phyloP scores from a whole-genome alignment of 2,888 invertebrate species.

The Eupithecia pulchellata region DNA sequence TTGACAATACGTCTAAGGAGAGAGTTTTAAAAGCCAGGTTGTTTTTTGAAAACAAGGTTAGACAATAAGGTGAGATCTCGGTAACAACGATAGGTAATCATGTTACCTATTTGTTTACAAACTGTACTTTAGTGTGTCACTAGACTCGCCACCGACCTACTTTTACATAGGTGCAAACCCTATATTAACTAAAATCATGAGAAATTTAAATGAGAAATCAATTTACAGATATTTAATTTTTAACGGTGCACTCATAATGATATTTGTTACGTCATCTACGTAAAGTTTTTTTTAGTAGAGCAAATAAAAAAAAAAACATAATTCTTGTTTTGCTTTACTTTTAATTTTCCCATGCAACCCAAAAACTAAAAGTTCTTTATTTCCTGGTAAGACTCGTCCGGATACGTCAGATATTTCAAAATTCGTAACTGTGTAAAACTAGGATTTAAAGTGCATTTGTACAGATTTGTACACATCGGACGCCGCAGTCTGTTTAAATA shows the following conservation, averaged over 20 bases:
- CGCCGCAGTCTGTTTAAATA: background rate
- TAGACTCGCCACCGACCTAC: background rate
- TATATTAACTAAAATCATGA: too few species aligned
- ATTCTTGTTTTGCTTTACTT: background rate
- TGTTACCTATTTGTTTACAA: conserved; percentile 45
- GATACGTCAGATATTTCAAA: background rate
- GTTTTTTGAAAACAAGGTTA: conserved; percentile 65
- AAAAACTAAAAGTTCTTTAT: background rate
- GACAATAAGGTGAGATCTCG: conserved; percentile 63
- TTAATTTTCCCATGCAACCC: background rate
- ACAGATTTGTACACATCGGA: background rate
- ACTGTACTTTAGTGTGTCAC: conserved; percentile 17
- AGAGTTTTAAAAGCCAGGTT: conserved; percentile 17
- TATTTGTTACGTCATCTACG: background rate
- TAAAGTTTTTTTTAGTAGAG: background rate
- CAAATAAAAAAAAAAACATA: background rate
- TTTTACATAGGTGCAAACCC: background rate
- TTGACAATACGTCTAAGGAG: conserved; percentile 14
- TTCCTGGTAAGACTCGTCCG: background rate
- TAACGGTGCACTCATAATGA: background rate
- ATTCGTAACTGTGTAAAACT: background rate
- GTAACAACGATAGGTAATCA: conserved; percentile 54
- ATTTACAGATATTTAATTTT: background rate
- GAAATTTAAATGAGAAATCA: too few species aligned
- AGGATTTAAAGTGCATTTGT: background rate